Conservation (phyloP, 1,140 invertebrate species). For the Drosophila nannoptera region DNA sequence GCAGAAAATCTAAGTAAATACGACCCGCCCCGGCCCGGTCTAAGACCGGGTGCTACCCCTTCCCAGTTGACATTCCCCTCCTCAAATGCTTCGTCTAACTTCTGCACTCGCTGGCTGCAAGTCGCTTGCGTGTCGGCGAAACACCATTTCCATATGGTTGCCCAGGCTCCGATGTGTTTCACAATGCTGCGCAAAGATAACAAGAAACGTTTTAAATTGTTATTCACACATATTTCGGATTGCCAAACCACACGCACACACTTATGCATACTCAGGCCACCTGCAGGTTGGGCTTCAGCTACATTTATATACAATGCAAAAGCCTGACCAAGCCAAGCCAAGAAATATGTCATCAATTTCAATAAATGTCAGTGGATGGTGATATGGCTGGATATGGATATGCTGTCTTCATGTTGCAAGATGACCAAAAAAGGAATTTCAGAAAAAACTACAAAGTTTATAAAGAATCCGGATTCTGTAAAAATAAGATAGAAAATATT, state of each 20-base stretch:
- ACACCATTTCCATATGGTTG: constrained; percentile 46
- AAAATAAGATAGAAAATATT: no score
- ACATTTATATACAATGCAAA: neutral
- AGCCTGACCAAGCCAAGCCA: neutral
- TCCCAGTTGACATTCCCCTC: constrained; percentile 62
- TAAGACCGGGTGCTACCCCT: constrained; percentile 30
- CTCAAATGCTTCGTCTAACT: constrained; percentile 15
- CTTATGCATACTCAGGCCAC: constrained; percentile 1
- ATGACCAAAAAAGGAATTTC: neutral
- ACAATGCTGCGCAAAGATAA: constrained; percentile 30
- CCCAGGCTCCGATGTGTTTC: constrained; percentile 29
- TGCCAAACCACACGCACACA: constrained; percentile 5
- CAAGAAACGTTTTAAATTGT: constrained; percentile 27
- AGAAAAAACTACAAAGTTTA: neutral
- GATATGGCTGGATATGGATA: neutral
- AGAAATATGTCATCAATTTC: neutral
- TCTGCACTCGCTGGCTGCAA: constrained; percentile 8
- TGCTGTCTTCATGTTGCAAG: neutral
- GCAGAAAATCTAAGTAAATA: neutral
- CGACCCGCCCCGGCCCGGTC: constrained; percentile 9
- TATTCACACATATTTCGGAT: constrained; percentile 7
- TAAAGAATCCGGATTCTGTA: neutral
- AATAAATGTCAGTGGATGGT: neutral
- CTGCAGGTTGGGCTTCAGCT: constrained; percentile 19
- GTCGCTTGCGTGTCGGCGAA: constrained; percentile 58